These are phyloP conservation scores for Neuroterus valhalla DNA, from an alignment of 1,140 invertebrate genomes.

Conservation along the genomic window DNA sequence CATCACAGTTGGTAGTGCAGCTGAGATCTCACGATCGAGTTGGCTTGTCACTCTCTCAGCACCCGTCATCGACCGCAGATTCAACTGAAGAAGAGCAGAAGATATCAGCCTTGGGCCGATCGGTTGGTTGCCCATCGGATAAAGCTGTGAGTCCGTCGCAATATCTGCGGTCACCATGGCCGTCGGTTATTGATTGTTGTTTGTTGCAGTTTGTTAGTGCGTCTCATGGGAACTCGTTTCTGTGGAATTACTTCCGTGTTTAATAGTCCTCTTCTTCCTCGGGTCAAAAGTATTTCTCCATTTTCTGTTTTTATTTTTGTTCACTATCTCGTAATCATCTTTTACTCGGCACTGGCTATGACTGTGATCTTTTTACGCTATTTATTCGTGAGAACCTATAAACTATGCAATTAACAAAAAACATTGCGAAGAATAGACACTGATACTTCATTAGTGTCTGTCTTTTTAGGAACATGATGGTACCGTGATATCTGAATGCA, in stretches of 20 bases:
- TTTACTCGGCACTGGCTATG: too few species aligned
- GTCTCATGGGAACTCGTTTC: slow-evolving; percentile 52
- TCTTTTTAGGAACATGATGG: too few species aligned
- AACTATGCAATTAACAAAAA: too few species aligned
- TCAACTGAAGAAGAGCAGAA: slow-evolving; percentile 43
- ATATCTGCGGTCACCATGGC: slow-evolving; percentile 56
- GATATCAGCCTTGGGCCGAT: slow-evolving; percentile 41
- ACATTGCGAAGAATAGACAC: too few species aligned
- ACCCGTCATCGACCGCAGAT: slow-evolving; percentile 33
- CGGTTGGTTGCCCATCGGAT: not conserved
- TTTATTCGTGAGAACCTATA: too few species aligned
- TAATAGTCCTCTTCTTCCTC: slow-evolving; percentile 41
- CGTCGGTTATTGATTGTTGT: slow-evolving; percentile 62
- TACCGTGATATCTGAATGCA: too few species aligned
- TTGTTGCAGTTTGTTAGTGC: slow-evolving; percentile 42
- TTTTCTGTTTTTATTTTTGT: not conserved
- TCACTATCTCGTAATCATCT: not conserved
- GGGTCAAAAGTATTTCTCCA: not conserved
- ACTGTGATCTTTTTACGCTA: too few species aligned
- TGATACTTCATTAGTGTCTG: too few species aligned
- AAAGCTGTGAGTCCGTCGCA: slow-evolving; percentile 46
- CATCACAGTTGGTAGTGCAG: not conserved
- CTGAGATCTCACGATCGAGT: slow-evolving; percentile 63
- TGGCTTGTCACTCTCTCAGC: slow-evolving; percentile 36
- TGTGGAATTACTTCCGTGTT: slow-evolving; percentile 52